A percentile compares a stretch with the other conserved stretches of the same genome.
These are phyloP conservation scores for Drosophila kikkawai DNA, from an alignment of 1,140 invertebrate genomes.

Conservation along the genomic window DNA sequence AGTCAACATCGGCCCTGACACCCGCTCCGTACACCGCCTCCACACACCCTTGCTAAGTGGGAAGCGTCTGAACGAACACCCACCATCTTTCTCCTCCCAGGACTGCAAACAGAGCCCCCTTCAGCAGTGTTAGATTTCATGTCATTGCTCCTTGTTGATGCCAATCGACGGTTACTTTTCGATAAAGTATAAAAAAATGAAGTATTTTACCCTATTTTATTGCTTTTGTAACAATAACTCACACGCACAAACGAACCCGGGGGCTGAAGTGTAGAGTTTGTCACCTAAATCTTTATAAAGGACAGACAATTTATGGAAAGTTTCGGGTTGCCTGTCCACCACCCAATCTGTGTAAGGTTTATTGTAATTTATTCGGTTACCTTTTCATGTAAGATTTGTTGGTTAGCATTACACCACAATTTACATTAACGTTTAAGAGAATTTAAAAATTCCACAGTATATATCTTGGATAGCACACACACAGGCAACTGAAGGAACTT, in stretches of 20 bases:
- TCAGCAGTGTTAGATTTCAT: slow-evolving; percentile 67
- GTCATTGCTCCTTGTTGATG: slow-evolving; percentile 76
- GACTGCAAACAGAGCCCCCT: slow-evolving; percentile 1
- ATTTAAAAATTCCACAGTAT: slow-evolving; percentile 38
- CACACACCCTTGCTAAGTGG: slow-evolving; percentile 18
- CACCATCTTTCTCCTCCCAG: slow-evolving; percentile 4
- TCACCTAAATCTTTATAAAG: slow-evolving; percentile 30
- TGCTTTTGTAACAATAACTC: slow-evolving; percentile 54
- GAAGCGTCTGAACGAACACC: too few relatives aligned
- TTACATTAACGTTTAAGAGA: slow-evolving; percentile 40
- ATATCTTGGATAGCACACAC: not conserved
- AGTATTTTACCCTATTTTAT: slow-evolving; percentile 65
- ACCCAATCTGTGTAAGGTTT: not conserved
- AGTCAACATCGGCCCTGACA: slow-evolving; percentile 16
- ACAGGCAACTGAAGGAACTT: not conserved
- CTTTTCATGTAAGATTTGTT: slow-evolving; percentile 21
- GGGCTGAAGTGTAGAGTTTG: slow-evolving; percentile 16
- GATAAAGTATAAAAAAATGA: slow-evolving; percentile 56
- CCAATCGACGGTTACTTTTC: slow-evolving; percentile 70
- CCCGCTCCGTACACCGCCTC: slow-evolving; percentile 1
- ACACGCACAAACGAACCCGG: slow-evolving; percentile 59
- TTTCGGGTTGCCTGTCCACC: slow-evolving; percentile 1
- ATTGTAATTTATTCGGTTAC: not conserved
- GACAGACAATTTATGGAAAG: slow-evolving; percentile 4
- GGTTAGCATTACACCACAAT: slow-evolving; percentile 21